Percentiles rank a stretch among this genome's conserved stretches.
These are phyloP conservation scores for Tyrannus savana DNA, from an alignment of 2,113 vertebrate genomes.

Conservation along the genomic window DNA sequence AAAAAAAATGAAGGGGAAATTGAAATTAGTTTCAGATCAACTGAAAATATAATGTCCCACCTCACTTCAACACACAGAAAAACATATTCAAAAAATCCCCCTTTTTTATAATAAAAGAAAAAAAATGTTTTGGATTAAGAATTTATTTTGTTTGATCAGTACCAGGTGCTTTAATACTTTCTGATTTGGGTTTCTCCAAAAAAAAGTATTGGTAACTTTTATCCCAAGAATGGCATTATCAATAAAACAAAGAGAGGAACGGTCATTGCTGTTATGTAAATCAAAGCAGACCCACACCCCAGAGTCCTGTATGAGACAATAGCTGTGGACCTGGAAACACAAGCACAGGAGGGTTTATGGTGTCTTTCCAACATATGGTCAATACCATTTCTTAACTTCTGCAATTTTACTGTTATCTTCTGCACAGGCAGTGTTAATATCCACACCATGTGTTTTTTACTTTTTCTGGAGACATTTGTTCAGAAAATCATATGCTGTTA, in stretches of 20 bases:
- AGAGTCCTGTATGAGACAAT: background rate
- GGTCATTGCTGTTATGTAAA: background rate
- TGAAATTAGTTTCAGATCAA: rapidly evolving
- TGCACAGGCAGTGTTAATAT: background rate
- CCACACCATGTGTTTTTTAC: background rate
- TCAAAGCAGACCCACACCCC: rapidly evolving
- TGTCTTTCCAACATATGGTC: background rate
- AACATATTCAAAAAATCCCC: rapidly evolving
- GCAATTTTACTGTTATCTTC: background rate
- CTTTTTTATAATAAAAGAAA: background rate
- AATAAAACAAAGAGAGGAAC: background rate
- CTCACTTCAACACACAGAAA: rapidly evolving
- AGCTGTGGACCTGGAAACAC: background rate
- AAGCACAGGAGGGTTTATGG: background rate
- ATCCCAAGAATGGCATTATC: background rate
- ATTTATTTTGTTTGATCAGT: background rate
- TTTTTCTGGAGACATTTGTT: background rate
- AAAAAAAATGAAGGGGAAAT: background rate
- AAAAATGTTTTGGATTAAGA: background rate
- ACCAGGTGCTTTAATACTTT: background rate
- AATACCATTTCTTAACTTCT: background rate
- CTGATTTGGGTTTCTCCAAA: background rate
- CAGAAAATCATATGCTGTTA: background rate
- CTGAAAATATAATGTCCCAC: background rate
- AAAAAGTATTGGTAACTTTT: background rate